Base-by-base conservation (phyloP, 2,888 invertebrate genomes). In the Gnatocerus cornutus region DNA sequence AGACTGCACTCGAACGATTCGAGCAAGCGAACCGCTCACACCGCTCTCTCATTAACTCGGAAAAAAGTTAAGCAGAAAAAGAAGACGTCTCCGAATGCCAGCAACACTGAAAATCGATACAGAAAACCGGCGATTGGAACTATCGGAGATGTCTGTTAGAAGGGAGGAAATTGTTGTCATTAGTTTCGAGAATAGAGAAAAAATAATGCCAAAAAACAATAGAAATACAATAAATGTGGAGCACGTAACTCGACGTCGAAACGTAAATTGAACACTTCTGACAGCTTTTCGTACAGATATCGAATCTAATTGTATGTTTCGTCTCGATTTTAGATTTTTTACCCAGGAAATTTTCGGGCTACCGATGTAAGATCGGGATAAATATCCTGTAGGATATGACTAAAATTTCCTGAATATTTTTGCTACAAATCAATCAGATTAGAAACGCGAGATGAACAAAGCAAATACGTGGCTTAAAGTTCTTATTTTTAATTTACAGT, bases 31-130 rank as follows among this genome's bases (percentile, higher is more conserved):
- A 68, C 69, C 71, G 71, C 71, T 74, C 67, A 71, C 73, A 56
- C 59, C 13, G 59, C 69, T 75, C 70, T 21, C 71, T 76, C 75
- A 75, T 76, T 75, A 74, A 72, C 71, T 72, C 65, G 45, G 46
- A 66, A 71, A 69, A 73, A 71, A 70, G 68, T 72, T 73, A 64
- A 74, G 71, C 41, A 63, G 68, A 72, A 68, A 73, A 70, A 59
- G 71, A 72, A 67, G 62, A 65, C 63, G 52, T 59, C 67, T 59
- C 67, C 50, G 59, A 65, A 63, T 56, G 72, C 63, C 64, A 68
- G 72, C 64, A 65, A 70, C 62, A 67, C 50, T 67, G 46, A 55
- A 68, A 71, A 73, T 72, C 71, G 67, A 56, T 73, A 55, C 43
- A 55, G 62, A 52, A 16, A 43, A 43, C 56, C 59, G 61, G 37